These are phyloP conservation scores for Marmota monax DNA, from an alignment of 2,113 vertebrate species.

Conservation along the genomic window DNA sequence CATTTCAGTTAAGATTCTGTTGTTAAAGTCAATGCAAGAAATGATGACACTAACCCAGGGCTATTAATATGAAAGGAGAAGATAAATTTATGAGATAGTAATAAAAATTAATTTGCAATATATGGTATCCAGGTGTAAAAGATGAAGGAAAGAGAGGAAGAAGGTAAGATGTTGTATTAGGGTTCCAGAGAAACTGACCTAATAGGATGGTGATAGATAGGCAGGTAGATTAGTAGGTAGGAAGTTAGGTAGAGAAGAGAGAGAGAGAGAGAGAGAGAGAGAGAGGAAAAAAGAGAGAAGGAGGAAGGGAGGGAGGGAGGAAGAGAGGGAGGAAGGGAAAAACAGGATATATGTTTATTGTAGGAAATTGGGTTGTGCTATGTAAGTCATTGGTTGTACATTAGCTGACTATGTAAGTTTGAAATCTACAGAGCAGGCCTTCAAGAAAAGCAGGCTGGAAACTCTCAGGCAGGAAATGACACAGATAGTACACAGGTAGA, in stretches of 20 bases:
- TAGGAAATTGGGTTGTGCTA: not conserved
- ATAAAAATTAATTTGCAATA: conserved; percentile 30
- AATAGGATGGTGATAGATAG: not conserved
- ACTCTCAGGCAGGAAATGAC: not conserved
- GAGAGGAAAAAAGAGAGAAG: not conserved
- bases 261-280: not conserved
- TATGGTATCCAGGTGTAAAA: not conserved
- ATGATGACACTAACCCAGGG: not conserved
- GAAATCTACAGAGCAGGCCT: not conserved
- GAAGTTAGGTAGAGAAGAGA: not conserved
- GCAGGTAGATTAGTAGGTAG: not conserved
- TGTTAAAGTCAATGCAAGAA: not conserved
- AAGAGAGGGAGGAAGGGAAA: not conserved
- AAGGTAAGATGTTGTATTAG: not conserved
- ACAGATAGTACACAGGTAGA: not conserved
- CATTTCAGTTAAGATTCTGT: not conserved
- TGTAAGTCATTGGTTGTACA: not conserved
- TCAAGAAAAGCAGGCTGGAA: not conserved
- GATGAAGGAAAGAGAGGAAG: not conserved
- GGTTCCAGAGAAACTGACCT: not conserved
- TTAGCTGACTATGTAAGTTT: not conserved
- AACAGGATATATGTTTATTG: not conserved
- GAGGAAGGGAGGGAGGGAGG: not conserved
- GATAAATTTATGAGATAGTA: not conserved
- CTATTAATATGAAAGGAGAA: not conserved